Percentiles rank a stretch among this genome's conserved stretches.
Evolutionary conservation across 2,113 vertebrate species (phyloP).

Genomic region (Apus apus): DNA sequence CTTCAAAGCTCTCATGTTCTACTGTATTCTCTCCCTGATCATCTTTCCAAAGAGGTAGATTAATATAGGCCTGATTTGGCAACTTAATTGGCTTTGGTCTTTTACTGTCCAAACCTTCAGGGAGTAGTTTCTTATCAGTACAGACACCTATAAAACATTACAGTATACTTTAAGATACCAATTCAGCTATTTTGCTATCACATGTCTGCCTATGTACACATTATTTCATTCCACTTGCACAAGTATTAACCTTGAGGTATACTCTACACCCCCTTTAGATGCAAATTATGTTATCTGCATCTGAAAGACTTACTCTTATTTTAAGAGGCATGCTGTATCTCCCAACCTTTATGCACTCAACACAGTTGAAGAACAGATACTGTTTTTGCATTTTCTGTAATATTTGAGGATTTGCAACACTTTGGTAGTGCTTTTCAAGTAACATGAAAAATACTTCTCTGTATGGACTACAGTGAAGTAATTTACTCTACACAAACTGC

Average conservation of each 20-base stretch:
- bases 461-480: neutral
- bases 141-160: constrained; percentile 60
- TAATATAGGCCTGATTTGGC: constrained; percentile 86
- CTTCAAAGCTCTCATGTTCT: constrained; percentile 78
- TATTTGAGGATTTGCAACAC: neutral
- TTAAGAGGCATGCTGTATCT: neutral
- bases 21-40: constrained; percentile 78
- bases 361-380: neutral
- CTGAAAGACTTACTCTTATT: neutral
- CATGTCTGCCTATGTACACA: neutral
- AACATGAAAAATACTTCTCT: neutral
- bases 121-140: constrained; percentile 77
- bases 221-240: neutral
- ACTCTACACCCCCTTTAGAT: neutral
- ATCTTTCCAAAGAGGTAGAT: constrained; percentile 92
- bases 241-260: neutral
- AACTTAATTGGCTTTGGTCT: constrained; percentile 92
- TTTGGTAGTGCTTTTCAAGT: neutral
- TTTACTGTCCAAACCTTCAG: constrained; percentile 80
- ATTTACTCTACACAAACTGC: neutral
- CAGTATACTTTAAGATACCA: neutral
- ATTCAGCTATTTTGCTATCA: neutral
- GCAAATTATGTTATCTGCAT: neutral
- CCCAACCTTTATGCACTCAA: neutral
- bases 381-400: neutral